Evolutionary conservation across 2,888 invertebrate genomes (phyloP), one percentile per base, ranked within the genome.

Genomic region (Pterostichus niger): DNA sequence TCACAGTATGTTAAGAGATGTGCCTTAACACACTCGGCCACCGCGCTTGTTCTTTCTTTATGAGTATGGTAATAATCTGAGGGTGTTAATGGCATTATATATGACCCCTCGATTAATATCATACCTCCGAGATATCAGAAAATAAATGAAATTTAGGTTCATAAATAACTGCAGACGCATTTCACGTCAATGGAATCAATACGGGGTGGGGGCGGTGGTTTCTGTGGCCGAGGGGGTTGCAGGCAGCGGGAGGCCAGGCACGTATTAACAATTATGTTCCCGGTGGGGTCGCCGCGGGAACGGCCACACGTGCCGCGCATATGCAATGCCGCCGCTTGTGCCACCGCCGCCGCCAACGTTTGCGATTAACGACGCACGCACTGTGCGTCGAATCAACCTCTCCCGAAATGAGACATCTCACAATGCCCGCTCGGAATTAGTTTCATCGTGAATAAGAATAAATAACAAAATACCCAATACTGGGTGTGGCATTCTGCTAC

Each of bases 221-320:
- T 24, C 24, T 24, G 24, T 24, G 24, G 24, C 24, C 24, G 1
- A 24, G 31, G 44, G 11, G 71, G 71, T 49, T 13, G 49, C 44
- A 31, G 52, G 52, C n/a, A 44, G 35, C 56, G 35, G 35, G 31
- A 13, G 44, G 44, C 73, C 80, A 80, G 75, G 82, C 82, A 82
- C 82, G 82, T 82, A 82, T 75, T 75, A 82, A 82, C 82, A 82
- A 82, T 82, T 82, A 82, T 82, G 82, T 61, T 61, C 46, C 61
- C 59, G 17, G 46, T n/a, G 73, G 73, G 31, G 33, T 49, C 17
- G 31, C 40, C 49, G 61, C 73, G 82, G 82, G 82, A 82, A 82
- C 40, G n/a, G 33, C 17, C 13, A 61, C 82, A 82, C 82, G 82
- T 82, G 82, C 82, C 61, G 44, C 61, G 82, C 82, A 82, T 82